Conservation (phyloP, 2,113 vertebrate genomes). For the Atrichornis clamosus region DNA sequence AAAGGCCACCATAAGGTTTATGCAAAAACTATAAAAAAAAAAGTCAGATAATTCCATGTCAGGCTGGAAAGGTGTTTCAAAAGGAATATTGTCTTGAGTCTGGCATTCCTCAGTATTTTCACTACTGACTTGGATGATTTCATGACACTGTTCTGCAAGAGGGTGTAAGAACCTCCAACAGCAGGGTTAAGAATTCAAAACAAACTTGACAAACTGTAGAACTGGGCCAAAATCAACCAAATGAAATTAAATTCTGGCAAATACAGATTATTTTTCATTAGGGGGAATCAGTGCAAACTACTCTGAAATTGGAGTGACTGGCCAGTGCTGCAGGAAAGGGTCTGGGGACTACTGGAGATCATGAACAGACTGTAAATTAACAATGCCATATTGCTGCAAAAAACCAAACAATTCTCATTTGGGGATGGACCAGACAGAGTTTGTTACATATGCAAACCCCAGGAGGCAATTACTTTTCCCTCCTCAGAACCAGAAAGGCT, state of each 20-base stretch:
- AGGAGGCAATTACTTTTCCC: neutral
- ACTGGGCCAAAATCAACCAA: neutral
- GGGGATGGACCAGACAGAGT: neutral
- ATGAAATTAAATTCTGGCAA: neutral
- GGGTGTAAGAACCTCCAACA: neutral
- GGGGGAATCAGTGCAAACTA: neutral
- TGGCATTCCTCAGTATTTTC: neutral
- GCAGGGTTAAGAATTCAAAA: neutral
- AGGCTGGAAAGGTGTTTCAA: neutral
- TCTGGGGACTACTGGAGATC: neutral
- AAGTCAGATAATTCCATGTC: neutral
- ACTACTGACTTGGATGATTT: neutral
- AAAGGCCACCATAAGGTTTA: neutral
- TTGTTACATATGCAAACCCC: neutral
- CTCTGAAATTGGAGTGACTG: neutral
- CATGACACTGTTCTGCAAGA: neutral
- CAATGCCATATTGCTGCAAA: neutral
- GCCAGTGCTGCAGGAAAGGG: neutral
- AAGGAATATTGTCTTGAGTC: neutral
- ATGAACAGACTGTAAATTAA: constrained; percentile 25
- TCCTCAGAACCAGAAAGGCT: neutral
- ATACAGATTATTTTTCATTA: neutral
- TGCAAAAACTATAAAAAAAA: neutral
- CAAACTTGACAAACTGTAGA: neutral
- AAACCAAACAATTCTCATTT: neutral